Conservation (phyloP, 2,113 vertebrate genomes). For the Desmodus rotundus region DNA sequence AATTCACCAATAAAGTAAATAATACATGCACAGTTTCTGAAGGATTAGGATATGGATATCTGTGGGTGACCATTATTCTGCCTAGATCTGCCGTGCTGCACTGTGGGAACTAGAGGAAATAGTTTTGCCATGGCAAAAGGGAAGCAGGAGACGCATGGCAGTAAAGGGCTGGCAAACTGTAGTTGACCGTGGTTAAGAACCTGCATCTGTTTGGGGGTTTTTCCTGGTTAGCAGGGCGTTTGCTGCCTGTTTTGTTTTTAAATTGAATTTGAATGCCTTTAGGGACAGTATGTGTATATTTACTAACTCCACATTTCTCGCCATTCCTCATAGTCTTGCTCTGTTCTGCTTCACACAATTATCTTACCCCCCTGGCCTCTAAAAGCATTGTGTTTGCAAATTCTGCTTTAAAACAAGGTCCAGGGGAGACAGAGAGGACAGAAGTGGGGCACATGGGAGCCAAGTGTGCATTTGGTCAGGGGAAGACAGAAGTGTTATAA, state of each 20-base stretch:
- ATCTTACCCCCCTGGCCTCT: neutral
- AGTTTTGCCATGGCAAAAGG: neutral
- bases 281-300: neutral
- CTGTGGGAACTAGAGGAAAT: neutral
- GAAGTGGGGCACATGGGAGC: neutral
- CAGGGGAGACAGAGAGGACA: neutral
- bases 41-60: neutral
- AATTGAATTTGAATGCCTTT: neutral
- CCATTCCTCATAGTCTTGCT: neutral
- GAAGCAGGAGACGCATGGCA: neutral
- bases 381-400: neutral
- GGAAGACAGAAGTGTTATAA: neutral
- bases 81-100: neutral
- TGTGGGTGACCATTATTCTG: neutral
- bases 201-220: neutral
- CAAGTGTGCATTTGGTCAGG: neutral
- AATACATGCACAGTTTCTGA: neutral
- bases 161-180: neutral
- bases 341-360: neutral
- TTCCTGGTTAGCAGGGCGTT: neutral
- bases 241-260: neutral
- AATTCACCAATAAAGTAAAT: neutral
- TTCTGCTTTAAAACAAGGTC: neutral
- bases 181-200: neutral
- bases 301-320: neutral